Conservation (phyloP, 2,888 invertebrate species). For the Lasius fuliginosus region DNA sequence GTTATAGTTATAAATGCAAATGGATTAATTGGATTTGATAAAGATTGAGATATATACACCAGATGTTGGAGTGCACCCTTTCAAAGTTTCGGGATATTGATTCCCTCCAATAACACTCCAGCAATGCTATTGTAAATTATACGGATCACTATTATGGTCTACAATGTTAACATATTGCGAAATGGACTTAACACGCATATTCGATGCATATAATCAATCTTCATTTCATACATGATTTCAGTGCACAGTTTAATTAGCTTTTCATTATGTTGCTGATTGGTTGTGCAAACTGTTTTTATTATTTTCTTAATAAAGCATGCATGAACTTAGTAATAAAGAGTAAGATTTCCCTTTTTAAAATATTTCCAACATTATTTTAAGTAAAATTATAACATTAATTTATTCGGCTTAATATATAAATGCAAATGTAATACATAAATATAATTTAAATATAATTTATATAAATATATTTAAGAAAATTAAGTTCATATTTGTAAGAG, state of each 20-base stretch:
- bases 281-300: slow-evolving; percentile 3
- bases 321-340: background rate
- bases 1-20: background rate
- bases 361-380: background rate
- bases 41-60: background rate
- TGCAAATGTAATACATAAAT: background rate
- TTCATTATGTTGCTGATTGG: background rate
- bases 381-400: background rate
- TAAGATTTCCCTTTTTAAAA: background rate
- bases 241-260: slow-evolving; percentile 29
- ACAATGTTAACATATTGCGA: slow-evolving; percentile 43
- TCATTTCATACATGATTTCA: slow-evolving; percentile 44
- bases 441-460: background rate
- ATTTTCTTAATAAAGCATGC: background rate
- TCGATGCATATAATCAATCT: slow-evolving; percentile 47
- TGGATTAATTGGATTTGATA: background rate
- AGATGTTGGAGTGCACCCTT: background rate
- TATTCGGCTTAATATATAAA: background rate
- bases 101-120: background rate
- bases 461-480: background rate
- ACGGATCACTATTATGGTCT: slow-evolving; percentile 19
- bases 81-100: slow-evolving; percentile 22
- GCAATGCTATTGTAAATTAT: slow-evolving; percentile 38
- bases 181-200: slow-evolving; percentile 36
- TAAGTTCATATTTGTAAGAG: background rate